Evolutionary conservation across 2,113 vertebrate species (phyloP).

Genomic region (Orthonyx spaldingii): DNA sequence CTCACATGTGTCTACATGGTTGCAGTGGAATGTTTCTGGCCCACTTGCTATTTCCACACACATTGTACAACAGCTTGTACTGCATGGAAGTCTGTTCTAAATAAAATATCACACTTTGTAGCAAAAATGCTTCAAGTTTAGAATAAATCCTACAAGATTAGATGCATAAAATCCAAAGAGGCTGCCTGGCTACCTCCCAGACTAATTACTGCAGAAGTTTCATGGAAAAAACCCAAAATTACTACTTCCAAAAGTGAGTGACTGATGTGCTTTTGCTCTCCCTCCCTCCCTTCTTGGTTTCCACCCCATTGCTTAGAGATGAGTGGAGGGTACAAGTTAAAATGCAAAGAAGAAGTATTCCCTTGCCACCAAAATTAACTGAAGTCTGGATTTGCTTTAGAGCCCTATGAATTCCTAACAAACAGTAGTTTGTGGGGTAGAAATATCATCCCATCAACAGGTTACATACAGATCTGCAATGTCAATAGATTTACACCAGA

Average conservation of each 20-base stretch:
- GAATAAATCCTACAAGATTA: background rate
- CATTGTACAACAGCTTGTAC: background rate
- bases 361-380: background rate
- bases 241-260: background rate
- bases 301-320: background rate
- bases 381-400: background rate
- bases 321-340: background rate
- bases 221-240: background rate
- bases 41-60: background rate
- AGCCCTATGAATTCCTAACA: background rate
- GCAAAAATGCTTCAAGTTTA: background rate
- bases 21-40: background rate
- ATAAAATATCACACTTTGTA: background rate
- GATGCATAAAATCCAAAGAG: background rate
- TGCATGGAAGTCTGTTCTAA: background rate
- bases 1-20: background rate
- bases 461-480: background rate
- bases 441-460: background rate
- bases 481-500: background rate
- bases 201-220: background rate
- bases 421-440: background rate
- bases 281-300: background rate
- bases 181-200: background rate
- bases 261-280: background rate
- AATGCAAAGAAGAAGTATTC: background rate